Base-by-base conservation (phyloP, 2,113 vertebrate species). In the Deroptyus accipitrinus region DNA sequence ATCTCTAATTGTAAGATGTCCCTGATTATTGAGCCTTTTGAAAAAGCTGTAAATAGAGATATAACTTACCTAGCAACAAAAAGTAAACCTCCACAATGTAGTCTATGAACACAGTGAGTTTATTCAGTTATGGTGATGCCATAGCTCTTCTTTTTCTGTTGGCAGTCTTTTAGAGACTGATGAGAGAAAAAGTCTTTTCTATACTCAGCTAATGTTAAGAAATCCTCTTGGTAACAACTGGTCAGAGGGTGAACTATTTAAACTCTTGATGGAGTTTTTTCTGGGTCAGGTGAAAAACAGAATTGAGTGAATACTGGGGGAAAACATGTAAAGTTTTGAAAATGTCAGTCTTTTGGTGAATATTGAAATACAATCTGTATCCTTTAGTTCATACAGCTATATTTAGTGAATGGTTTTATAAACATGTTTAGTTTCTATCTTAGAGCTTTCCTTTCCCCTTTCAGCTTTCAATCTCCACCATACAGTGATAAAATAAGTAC, bases 1-100 rank as follows among this genome's bases (percentile, higher is more conserved):
- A 72, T 93, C 95, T 96, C 95, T 90, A 86, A 94, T 95, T 93
- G 96, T 94, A 96, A 93, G 93, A 95, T 82, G 90, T 92, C 86
- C 90, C 88, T 95, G 86, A 82, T 77, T 93, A 92, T 88, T 94
- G 86, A 93, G 86, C 57, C 76, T 82, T 96, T 94, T 91, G 77
- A 94, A 86, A 93, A 94, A 93, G 86, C 73, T 88, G 90, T 86
- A 96, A 95, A 94, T 85, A 90, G 95, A 94, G 85, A 78, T 96
- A 95, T 92, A 94, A 92, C 94, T 93, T 94, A 96, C 93, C 90
- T 95, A 96, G 95, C 88, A 96, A 96, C 95, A 96, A 95, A 96
- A 91, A 92, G 49, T 39, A 90, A 69, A 92, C 93, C 76, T 92
- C 33, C 73, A 82, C 73, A 93, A 78, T 66, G 55, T 48, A 69